Evolutionary conservation across 2,113 vertebrate species (phyloP).

Genomic region (Eptesicus fuscus): DNA sequence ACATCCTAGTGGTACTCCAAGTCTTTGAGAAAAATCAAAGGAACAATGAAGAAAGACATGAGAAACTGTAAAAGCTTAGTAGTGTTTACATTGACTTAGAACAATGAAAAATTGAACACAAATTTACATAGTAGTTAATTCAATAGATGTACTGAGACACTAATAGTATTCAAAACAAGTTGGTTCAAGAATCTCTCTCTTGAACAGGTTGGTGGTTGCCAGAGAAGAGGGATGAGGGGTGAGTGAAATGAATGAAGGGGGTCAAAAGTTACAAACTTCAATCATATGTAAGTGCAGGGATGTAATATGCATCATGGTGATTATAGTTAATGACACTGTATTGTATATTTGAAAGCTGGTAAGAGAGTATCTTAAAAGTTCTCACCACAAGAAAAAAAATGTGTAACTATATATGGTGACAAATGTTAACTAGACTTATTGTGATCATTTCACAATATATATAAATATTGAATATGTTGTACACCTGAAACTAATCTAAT

Average conservation of each 20-base stretch:
- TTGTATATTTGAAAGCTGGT: not conserved
- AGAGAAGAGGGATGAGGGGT: not conserved
- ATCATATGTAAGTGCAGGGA: not conserved
- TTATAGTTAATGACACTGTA: no score
- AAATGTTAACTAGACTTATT: not conserved
- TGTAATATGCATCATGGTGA: not conserved
- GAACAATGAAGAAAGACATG: not conserved
- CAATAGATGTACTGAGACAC: not conserved
- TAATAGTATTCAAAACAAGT: not conserved
- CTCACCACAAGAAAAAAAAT: not conserved
- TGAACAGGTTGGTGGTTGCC: not conserved
- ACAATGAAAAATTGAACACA: not conserved
- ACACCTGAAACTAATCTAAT: not conserved
- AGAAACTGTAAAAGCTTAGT: not conserved
- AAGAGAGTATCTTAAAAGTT: not conserved
- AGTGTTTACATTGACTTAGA: not conserved
- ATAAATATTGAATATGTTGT: not conserved
- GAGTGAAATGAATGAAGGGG: not conserved
- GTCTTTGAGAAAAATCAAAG: not conserved
- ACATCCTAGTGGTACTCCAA: not conserved
- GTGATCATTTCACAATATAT: not conserved
- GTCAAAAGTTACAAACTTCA: not conserved
- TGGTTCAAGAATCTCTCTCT: not conserved
- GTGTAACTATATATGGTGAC: not conserved
- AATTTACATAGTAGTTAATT: conserved; percentile 6